Evolutionary conservation across 64 coral and sea anemone species (phyloP).

Genomic region (Acropora yongei): DNA sequence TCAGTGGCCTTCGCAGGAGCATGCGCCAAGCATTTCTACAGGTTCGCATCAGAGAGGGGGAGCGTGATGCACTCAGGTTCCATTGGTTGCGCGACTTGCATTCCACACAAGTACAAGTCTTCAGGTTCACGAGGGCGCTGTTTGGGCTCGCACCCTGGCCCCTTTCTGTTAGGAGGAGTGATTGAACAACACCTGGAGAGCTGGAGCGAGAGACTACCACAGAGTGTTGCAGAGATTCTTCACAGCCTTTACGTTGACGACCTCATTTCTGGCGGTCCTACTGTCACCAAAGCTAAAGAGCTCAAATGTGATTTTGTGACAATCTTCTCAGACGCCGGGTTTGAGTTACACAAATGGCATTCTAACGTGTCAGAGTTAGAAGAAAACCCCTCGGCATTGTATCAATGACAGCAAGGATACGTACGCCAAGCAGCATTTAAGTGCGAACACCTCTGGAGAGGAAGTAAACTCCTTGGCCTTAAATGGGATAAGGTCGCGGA

Average conservation of each 20-base stretch:
- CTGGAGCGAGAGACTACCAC: conserved; percentile 1
- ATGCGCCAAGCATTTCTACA: conserved; percentile 44
- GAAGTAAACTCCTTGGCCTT: conserved; percentile 34
- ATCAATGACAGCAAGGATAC: not conserved
- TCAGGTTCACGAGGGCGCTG: conserved; percentile 30
- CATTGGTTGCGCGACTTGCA: conserved; percentile 30
- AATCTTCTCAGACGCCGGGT: conserved; percentile 26
- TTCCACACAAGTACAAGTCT: not conserved
- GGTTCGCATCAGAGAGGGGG: conserved; percentile 26
- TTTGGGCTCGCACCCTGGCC: conserved; percentile 31
- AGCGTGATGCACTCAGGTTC: conserved; percentile 48
- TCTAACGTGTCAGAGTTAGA: conserved; percentile 30
- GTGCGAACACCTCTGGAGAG: not conserved
- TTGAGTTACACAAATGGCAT: conserved; percentile 46
- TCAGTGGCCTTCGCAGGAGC: conserved; percentile 18
- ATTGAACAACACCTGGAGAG: conserved; percentile 49
- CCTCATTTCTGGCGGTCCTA: conserved; percentile 28
- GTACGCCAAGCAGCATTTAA: conserved; percentile 54
- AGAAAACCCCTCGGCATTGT: not conserved
- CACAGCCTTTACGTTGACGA: conserved; percentile 41
- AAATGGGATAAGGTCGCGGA: conserved; percentile 27
- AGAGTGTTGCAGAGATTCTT: conserved; percentile 42
- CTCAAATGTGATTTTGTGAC: conserved; percentile 12
- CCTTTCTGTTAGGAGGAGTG: conserved; percentile 49
- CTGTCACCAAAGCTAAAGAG: conserved; percentile 28